Evolutionary conservation across 2,113 vertebrate species (phyloP), one percentile per base, ranked within the genome.

Genomic region (Pangasianodon hypophthalmus): DNA sequence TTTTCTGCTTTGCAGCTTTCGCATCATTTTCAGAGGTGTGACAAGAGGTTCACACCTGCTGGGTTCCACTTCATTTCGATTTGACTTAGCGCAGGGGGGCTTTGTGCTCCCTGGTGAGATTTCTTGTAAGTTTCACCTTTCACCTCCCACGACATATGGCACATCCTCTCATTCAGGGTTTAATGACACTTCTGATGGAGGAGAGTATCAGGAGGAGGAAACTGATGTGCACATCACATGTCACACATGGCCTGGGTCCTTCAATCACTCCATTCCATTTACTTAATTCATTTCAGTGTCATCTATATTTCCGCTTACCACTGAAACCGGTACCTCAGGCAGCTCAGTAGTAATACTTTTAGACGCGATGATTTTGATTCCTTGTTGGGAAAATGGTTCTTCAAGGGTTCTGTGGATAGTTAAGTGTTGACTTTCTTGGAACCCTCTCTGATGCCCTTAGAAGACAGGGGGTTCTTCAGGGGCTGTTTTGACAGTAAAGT

Each of bases 11-110:
- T 89, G 48, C 86, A 85, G 64, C 29, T 86, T 52, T 77, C 29
- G n/a, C 88, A 56, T 60, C 26, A 46, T 82, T 88, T 26, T 52
- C n/a, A 77, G 71, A 89, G 69, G 80, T 90, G 88, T 91, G 86
- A 91, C 21, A 87, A 87, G 46, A 41, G 46, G 21, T 19, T 4
- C n/a, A 37, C 37, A 37, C 37, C 37, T 87, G 62, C 84, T 89
- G 81, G 73, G 14, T 89, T 91, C 73, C 58, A 41, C 46, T 50
- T 26, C 54, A 19, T 46, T 86, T 75, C 41, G 67, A 83, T 83
- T 46, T 48, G 48, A 64, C 58, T 62, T 85, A 19, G 44, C 13
- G 19, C 75, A 83, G 32, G 50, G 50, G 50, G 19, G 73, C 1
- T 50, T 79, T 32, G 14, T 48, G 26, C 56, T 32, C 69, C 85